A percentile compares a stretch with the other conserved stretches of the same genome.
Conservation (phyloP, 2,797 vertebrate species). For the Cephalopachus bancanus region DNA sequence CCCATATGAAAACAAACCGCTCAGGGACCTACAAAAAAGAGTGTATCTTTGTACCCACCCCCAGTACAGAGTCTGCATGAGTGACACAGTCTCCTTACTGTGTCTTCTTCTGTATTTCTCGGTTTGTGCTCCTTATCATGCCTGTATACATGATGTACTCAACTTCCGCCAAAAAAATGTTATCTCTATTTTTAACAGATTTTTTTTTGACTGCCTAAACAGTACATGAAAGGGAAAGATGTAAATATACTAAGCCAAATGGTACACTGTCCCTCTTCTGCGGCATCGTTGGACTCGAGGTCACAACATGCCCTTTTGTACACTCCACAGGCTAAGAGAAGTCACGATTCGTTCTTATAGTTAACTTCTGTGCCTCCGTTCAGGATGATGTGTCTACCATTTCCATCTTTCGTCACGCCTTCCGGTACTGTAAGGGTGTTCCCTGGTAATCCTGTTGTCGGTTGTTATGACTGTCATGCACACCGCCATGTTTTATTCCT, state of each 20-base stretch:
- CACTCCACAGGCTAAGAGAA: not conserved
- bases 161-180: slow-evolving; percentile 36
- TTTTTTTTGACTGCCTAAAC: slow-evolving; percentile 34
- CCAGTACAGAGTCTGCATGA: not conserved
- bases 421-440: not conserved
- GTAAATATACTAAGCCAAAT: not conserved
- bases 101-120: not conserved
- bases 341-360: not conserved
- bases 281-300: no score
- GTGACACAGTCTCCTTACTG: not conserved
- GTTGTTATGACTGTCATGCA: not conserved
- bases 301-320: not conserved
- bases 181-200: slow-evolving; percentile 38
- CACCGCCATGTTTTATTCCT: not conserved
- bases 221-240: not conserved
- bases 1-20: slow-evolving; percentile 3
- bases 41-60: not conserved
- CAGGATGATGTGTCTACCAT: not conserved
- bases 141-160: not conserved
- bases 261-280: not conserved
- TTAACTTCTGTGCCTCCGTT: not conserved
- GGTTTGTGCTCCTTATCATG: not conserved
- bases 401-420: not conserved
- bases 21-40: not conserved
- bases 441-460: not conserved